Conservation (phyloP, 2,113 vertebrate genomes). For the Macquaria australasica region DNA sequence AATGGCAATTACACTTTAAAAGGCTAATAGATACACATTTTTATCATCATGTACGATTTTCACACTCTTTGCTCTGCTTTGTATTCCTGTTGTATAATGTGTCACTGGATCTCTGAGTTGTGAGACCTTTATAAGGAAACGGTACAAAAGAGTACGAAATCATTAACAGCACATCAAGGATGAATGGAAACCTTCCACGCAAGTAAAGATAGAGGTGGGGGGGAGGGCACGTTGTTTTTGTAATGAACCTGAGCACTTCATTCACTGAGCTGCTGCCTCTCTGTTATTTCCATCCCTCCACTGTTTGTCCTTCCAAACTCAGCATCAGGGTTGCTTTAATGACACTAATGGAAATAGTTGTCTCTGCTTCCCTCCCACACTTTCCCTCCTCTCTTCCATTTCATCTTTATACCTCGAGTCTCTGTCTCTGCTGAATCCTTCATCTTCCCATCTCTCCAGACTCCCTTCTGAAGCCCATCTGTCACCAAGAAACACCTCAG, state of each 20-base stretch:
- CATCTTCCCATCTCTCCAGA: slow-evolving; percentile 42
- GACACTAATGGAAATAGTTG: slow-evolving; percentile 65
- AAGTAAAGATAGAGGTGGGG: slow-evolving; percentile 25
- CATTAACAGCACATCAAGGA: slow-evolving; percentile 20
- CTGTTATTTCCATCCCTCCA: slow-evolving; percentile 32
- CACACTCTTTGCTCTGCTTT: slow-evolving; percentile 12
- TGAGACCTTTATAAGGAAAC: slow-evolving; percentile 43
- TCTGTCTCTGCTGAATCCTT: slow-evolving; percentile 43
- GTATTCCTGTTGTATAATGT: slow-evolving; percentile 1
- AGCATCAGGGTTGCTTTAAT: slow-evolving; percentile 67
- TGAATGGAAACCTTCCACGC: slow-evolving; percentile 48
- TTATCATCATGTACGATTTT: background rate
- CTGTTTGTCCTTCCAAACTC: slow-evolving; percentile 62
- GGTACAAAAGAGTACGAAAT: slow-evolving; percentile 17
- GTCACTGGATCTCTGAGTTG: slow-evolving; percentile 37
- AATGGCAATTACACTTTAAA: background rate
- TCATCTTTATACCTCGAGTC: slow-evolving; percentile 64
- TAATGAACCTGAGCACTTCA: slow-evolving; percentile 54
- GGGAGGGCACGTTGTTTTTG: slow-evolving; percentile 14
- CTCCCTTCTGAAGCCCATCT: slow-evolving; percentile 63
- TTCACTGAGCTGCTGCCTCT: slow-evolving; percentile 36
- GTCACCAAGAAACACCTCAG: slow-evolving; percentile 61
- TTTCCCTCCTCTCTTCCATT: slow-evolving; percentile 9
- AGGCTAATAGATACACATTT: background rate
- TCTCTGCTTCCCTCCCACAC: slow-evolving; percentile 50